Evolutionary conservation across 1,140 invertebrate species (phyloP), one percentile per base, ranked within the genome.

Genomic region (Sitobion miscanthi): DNA sequence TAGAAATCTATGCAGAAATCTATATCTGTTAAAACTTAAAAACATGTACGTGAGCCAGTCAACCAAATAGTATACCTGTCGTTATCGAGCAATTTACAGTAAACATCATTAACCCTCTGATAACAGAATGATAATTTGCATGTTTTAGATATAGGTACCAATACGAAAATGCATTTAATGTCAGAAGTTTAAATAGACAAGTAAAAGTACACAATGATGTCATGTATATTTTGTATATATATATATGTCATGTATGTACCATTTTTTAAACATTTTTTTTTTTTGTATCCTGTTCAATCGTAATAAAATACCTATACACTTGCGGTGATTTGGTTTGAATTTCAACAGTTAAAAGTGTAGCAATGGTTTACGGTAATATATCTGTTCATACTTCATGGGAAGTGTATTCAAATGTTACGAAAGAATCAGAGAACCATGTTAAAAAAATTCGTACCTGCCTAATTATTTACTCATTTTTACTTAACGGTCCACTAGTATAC

Each of bases 391-490:
- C 62, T 45, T 45, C 89, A 35, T 69, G 89, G 89, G 89, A 90
- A 90, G 89, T 90, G 35, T 45, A 69, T 90, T 90, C 7, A n/a
- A 69, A 62, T 62, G 38, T 90, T 90, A 69, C 57, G 89, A 90
- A 90, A 90, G 23, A 90, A 90, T 90, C 89, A 69, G 14, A 42
- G 38, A 69, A 90, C 54, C 38, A 69, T 69, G 45, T 57, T 5
- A 86, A 93, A 93, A 86, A 82, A 82, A 91, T n/a, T 47, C 1
- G 42, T 49, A 86, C n/a, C 49, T 52, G 42, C 85, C 17, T 54
- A 93, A 93, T 85, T 93, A 93, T 93, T 82, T 93, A 85, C 91
- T 93, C 38, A 90, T 85, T 86, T 93, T 93, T 93, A 35, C 82
- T 93, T 92, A 93, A 93, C 82, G 91, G 82, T 93, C 38, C 52